These are phyloP conservation scores for Neotoxoptera formosana DNA, from an alignment of 1,140 invertebrate species.

Conservation along the genomic window DNA sequence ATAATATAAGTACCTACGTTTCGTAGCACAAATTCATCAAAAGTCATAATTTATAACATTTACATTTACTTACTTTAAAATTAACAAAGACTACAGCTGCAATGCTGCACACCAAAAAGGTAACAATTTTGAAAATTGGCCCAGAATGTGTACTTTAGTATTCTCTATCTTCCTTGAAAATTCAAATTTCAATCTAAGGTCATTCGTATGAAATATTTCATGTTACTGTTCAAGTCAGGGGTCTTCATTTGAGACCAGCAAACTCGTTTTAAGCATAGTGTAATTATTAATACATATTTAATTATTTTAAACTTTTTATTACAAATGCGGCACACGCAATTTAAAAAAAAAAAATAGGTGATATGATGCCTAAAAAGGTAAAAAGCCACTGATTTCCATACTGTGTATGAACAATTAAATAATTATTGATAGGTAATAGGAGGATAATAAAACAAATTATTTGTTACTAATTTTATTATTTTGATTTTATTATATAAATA, in stretches of 20 bases:
- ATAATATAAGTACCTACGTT: not conserved
- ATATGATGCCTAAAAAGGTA: too few species aligned
- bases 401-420: not conserved
- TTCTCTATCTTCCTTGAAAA: not conserved
- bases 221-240: not conserved
- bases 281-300: too few species aligned
- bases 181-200: not conserved
- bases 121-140: not conserved
- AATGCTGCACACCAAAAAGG: not conserved
- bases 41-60: not conserved
- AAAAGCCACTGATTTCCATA: too few species aligned
- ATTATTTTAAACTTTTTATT: too few species aligned
- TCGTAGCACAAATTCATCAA: not conserved
- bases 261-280: too few species aligned
- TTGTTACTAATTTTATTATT: not conserved
- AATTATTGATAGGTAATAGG: not conserved
- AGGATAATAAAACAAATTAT: not conserved
- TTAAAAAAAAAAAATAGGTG: too few species aligned
- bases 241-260: too few species aligned
- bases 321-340: too few species aligned
- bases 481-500: constrained; percentile 23
- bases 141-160: not conserved
- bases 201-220: not conserved
- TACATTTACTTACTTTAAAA: not conserved
- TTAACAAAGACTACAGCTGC: too few species aligned